Base-by-base conservation (phyloP, 1,140 invertebrate genomes). In the Zeugodacus cucurbitae region DNA sequence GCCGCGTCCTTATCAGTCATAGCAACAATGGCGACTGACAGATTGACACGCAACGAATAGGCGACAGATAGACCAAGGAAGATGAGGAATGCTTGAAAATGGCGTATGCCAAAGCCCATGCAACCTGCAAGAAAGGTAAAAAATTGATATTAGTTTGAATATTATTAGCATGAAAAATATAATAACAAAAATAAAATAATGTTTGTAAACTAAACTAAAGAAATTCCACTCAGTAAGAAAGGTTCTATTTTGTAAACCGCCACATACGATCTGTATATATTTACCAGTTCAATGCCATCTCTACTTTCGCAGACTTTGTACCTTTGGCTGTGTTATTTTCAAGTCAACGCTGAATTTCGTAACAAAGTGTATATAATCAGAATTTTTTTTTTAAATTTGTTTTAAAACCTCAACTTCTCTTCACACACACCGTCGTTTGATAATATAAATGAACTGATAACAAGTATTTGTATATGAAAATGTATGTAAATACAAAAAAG, bases 1-100 rank as follows among this genome's bases (percentile, higher is more conserved):
- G 90, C 90, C 5, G 88, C 57, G 0, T 85, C 70, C 0, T 89
- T 87, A 89, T 93, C 91, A 3, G 92, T 92, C 92, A 93, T 93
- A 87, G 91, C 92, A 88, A 93, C 92, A 34, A 97, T 94, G 3
- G 95, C 96, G 88, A 97, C 96, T 5, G 96, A 96, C 87, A 96
- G 94, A 86, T 96, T 96, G 17, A 96, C 95, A 88, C 96, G 92
- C 90, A 95, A 94, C 11, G 94, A 94, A 91, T 96, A 96, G 3
- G 95, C 95, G 37, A 95, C 94, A 0, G 95, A 91, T 88, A 96
- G 94, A 0, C 95, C 94, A 17, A 95, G 88, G 90, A 96, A 96
- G 58, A 96, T 92, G 22, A 96, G 91, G 3, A 96, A 88, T 0
- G 94, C 93, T 90, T 97, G 96, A 11, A 94, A 89, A 90, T 97